Percentiles rank a stretch among this genome's conserved stretches.
Evolutionary conservation across 2,113 vertebrate species (phyloP).

Genomic region (Lamprologus lemairii): DNA sequence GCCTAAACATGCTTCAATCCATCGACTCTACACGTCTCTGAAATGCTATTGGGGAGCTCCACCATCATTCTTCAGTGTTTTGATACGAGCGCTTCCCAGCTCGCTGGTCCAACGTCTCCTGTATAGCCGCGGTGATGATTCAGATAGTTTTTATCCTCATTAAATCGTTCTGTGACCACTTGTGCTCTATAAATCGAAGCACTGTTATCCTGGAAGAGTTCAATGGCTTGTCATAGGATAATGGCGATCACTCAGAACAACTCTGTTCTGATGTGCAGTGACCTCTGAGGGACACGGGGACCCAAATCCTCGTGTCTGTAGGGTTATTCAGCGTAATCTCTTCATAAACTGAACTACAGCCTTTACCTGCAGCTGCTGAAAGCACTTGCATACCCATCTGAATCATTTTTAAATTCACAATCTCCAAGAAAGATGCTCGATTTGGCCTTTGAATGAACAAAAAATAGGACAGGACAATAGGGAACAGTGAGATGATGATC

Average conservation of each 20-base stretch:
- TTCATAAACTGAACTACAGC: not conserved
- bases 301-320: not conserved
- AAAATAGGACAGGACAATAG: not conserved
- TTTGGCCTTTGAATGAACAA: not conserved
- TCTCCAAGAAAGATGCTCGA: not conserved
- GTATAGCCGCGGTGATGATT: not conserved
- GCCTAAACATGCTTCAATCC: not conserved
- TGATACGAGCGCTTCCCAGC: not conserved
- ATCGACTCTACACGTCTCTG: not conserved
- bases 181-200: not conserved
- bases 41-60: not conserved
- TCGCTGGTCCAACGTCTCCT: not conserved
- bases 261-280: not conserved
- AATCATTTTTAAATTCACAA: not conserved
- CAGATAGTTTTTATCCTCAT: not conserved
- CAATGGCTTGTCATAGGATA: not conserved
- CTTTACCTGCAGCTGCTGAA: not conserved
- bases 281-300: not conserved
- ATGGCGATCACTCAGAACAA: not conserved
- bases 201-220: not conserved
- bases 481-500: not conserved
- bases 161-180: not conserved
- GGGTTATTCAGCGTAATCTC: not conserved
- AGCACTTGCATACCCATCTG: not conserved
- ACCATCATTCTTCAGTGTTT: not conserved